Evolutionary conservation across 2,113 vertebrate species (phyloP), one percentile per base, ranked within the genome.

Genomic region (Oreochromis niloticus): DNA sequence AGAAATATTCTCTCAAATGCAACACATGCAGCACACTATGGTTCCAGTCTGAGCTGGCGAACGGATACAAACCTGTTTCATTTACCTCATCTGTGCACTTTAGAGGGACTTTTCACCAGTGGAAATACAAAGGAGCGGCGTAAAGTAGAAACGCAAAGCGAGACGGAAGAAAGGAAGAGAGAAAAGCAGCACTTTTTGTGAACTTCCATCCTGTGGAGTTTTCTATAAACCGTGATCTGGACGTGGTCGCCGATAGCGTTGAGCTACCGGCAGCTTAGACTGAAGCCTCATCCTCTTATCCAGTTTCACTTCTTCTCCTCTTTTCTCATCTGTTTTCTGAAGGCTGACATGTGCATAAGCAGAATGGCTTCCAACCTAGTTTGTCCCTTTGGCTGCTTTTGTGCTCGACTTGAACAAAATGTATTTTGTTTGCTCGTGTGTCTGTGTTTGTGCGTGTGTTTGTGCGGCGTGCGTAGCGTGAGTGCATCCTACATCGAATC

Each of bases 31-130:
- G 24, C 98, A 98, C 96, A 97, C 98, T 86, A 99, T 99, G 98
- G 98, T 99, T 94, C 98, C 98, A 2, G 98, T 99, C 95, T 99
- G 98, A 99, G 95, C 94, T 91, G 92, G 92, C 27, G 39, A 83
- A 83, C 4, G 68, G 92, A 95, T 95, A 95, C 95, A 97, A 97
- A 96, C 96, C 92, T 96, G 75, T 89, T 87, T 97, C 96, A 97
- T 98, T 98, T 99, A 99, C 98, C 98, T 99, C 98, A 99, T 99
- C 97, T 98, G 98, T 98, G 98, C 98, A 99, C 98, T 99, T 99
- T 99, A 99, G 98, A 97, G 97, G 96, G 91, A 94, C 91, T 83
- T 86, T 94, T 91, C 83, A 89, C 92, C 88, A 89, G 90, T 90
- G 91, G 94, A 84, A 89, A 87, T 82, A 91, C 78, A 88, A 68